These are phyloP conservation scores for Acleris sparsana DNA, from an alignment of 2,888 invertebrate genomes.

Conservation along the genomic window DNA sequence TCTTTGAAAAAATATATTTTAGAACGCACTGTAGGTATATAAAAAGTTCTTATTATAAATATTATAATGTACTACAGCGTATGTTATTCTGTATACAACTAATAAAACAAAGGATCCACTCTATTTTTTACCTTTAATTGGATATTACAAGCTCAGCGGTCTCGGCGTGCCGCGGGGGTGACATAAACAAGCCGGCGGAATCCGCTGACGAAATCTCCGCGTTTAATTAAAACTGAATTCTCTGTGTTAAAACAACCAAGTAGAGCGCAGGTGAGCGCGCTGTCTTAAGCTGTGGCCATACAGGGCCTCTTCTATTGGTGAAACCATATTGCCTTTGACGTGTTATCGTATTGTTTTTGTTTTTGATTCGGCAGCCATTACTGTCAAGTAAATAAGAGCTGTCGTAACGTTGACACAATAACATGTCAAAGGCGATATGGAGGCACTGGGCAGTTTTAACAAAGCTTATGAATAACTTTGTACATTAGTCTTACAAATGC, in stretches of 20 bases:
- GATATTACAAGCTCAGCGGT: background rate
- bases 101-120: conserved; percentile 1
- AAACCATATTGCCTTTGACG: no score
- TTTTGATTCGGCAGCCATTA: no score
- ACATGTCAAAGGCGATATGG: no score
- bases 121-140: conserved; percentile 8
- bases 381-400: no score
- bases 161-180: background rate
- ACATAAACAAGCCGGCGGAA: conserved; percentile 9
- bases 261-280: background rate
- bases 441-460: no score
- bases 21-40: no score
- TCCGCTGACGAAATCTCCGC: conserved; percentile 10
- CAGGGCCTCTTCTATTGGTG: background rate
- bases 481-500: no score
- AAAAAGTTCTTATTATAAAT: no score
- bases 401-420: no score
- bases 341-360: no score
- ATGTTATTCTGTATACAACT: background rate
- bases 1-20: background rate
- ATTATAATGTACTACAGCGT: no score
- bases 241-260: conserved; percentile 7
- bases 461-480: no score
- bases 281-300: conserved; percentile 1
- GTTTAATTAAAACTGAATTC: conserved; percentile 12